Percentiles rank a stretch among this genome's conserved stretches.
Conservation (phyloP, 2,797 vertebrate species). For the Alosa sapidissima region DNA sequence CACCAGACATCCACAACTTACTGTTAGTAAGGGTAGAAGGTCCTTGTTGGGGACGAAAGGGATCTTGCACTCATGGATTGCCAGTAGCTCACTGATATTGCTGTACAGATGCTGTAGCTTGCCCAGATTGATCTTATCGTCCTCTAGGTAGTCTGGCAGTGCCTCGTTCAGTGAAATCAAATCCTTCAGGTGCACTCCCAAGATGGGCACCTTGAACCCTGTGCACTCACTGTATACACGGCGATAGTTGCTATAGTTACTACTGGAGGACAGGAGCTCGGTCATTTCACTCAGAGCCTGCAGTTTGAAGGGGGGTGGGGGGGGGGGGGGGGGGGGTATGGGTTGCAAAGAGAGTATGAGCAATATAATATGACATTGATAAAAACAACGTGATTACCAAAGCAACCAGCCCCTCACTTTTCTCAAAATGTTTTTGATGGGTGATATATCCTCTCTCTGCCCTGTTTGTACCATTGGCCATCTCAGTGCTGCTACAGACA, state of each 20-base stretch:
- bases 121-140: conserved; percentile 84
- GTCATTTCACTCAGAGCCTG: conserved; percentile 88
- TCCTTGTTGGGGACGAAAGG: conserved; percentile 86
- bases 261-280: conserved; percentile 83
- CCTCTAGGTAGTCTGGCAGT: conserved; percentile 80
- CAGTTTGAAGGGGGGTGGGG: background rate
- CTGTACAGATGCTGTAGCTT: conserved; percentile 88
- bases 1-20: conserved; percentile 52
- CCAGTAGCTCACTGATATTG: conserved; percentile 82
- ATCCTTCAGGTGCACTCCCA: conserved; percentile 90
- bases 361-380: background rate
- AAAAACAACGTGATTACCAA: background rate
- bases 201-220: conserved; percentile 86
- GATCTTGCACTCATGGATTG: conserved; percentile 74
- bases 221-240: conserved; percentile 79
- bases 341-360: background rate
- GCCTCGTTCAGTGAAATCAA: conserved; percentile 87
- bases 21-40: conserved; percentile 87
- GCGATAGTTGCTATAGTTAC: conserved; percentile 87
- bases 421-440: background rate
- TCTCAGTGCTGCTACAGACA: too few species aligned
- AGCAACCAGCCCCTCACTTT: background rate
- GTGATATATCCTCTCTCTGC: background rate
- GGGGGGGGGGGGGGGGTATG: background rate
- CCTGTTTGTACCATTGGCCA: background rate